A percentile compares a stretch with the other conserved stretches of the same genome.
These are phyloP conservation scores for Rhagoletis pomonella DNA, from an alignment of 1,140 invertebrate species.

Conservation along the genomic window DNA sequence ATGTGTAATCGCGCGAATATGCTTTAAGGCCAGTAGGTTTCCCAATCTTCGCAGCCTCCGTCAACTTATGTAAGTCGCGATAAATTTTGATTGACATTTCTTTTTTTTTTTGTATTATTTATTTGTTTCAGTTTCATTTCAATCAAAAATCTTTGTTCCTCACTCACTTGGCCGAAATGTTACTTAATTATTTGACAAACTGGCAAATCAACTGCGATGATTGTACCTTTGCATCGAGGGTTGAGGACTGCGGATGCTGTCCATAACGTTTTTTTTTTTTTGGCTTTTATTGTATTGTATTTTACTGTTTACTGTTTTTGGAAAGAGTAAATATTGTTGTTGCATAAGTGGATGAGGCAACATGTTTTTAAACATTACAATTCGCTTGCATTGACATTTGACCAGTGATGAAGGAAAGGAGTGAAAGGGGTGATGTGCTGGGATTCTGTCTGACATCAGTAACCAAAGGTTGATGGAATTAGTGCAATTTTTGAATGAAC, in stretches of 20 bases:
- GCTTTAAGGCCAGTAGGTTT: neutral
- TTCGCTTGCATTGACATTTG: slow-evolving; percentile 39
- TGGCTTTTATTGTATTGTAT: neutral
- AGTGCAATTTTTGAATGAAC: neutral
- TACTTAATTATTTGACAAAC: slow-evolving; percentile 47
- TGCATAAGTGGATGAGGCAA: neutral
- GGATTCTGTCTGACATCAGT: neutral
- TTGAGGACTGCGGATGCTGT: neutral
- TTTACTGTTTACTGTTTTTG: too few relatives aligned
- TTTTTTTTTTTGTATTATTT: neutral
- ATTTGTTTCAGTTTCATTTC: slow-evolving; percentile 16
- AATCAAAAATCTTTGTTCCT: slow-evolving; percentile 14
- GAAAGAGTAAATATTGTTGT: neutral
- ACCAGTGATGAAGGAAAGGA: neutral
- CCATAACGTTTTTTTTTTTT: neutral
- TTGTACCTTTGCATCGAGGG: neutral
- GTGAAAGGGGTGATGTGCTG: neutral
- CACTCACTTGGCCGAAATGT: slow-evolving; percentile 2
- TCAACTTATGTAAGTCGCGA: slow-evolving; percentile 16
- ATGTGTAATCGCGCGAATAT: neutral
- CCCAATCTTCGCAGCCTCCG: neutral
- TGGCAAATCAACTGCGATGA: neutral
- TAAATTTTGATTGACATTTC: slow-evolving; percentile 48
- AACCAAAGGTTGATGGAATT: slow-evolving; percentile 12
- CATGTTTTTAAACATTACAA: neutral